Percentiles rank a stretch among this genome's conserved stretches.
Evolutionary conservation across 2,888 invertebrate genomes (phyloP).

Genomic region (Agelastica alni): DNA sequence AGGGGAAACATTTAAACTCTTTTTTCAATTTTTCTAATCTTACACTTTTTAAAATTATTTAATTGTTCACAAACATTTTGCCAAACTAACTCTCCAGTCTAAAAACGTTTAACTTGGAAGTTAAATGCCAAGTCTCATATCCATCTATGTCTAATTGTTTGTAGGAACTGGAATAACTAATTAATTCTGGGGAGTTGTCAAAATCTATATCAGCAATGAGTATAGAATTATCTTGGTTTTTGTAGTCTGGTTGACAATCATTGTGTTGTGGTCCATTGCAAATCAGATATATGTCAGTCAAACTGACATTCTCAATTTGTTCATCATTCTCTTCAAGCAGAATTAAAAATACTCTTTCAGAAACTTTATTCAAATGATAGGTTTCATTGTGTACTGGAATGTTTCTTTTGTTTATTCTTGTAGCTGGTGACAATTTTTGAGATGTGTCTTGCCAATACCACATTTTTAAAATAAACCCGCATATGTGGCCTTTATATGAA

Average conservation of each 20-base stretch:
- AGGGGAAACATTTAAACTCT: neutral
- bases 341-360: slow-evolving; percentile 76
- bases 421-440: slow-evolving; percentile 34
- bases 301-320: slow-evolving; percentile 77
- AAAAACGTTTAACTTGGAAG: slow-evolving; percentile 71
- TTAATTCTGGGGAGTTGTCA: slow-evolving; percentile 76
- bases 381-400: slow-evolving; percentile 38
- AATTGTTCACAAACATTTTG: slow-evolving; percentile 64
- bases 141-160: slow-evolving; percentile 58
- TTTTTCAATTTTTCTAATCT: neutral
- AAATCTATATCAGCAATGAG: slow-evolving; percentile 76
- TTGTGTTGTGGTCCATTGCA: slow-evolving; percentile 60
- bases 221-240: slow-evolving; percentile 73
- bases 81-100: slow-evolving; percentile 74
- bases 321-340: slow-evolving; percentile 74
- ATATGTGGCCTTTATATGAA: slow-evolving; percentile 60
- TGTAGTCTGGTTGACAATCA: slow-evolving; percentile 74
- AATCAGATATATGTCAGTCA: slow-evolving; percentile 76
- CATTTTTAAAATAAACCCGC: slow-evolving; percentile 80
- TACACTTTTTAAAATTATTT: slow-evolving; percentile 18
- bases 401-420: slow-evolving; percentile 36
- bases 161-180: slow-evolving; percentile 75
- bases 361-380: slow-evolving; percentile 42
- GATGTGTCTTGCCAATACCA: slow-evolving; percentile 72
- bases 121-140: slow-evolving; percentile 65